Base-by-base conservation (phyloP, 2,888 invertebrate genomes). In the Troilus luridus region DNA sequence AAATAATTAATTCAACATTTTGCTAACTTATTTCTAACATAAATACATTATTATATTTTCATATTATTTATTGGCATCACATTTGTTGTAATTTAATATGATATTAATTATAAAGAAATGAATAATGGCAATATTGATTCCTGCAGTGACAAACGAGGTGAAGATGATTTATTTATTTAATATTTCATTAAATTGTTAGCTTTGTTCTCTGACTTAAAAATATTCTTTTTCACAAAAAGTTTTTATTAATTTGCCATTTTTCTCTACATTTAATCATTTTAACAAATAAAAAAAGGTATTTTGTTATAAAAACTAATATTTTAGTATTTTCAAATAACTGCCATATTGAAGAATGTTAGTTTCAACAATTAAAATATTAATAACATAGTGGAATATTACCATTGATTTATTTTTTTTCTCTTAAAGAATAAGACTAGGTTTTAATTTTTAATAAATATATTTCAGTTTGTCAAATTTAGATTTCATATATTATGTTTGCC, bases 171-270 rank as follows among this genome's bases (percentile, higher is more conserved):
- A 64, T 64, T 64, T 19, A n/a, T 64, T 64, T n/a, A 64, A 64
- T 64, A 11, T 24, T 19, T 24, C 24, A 67, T 67, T 67, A 9
- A 27, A 10, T 67, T 67, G 3, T 6, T 67, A 67, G 12, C 24
- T 9, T 24, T 14, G 11, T n/a, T 9, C 10, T n/a, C n/a, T 64
- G 64, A 64, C 1, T 64, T 10, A 21, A 64, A 64, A 64, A 14
- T 60, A 41, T 64, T 14, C 12, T 67, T 67, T 88, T 88, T n/a
- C 41, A 41, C 41, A 41, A 41, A 59, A 58, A 58, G 14, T 17
- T 60, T 88, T 88, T 64, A 60, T 88, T 17, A 64, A 60, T 19
- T 64, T 88, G 88, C 64, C 54, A 60, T 62, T 64, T 88, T 88
- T 88, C 60, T 60, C 12, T 12, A 17, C 24, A 21, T 59, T 59